Base-by-base conservation (phyloP, 30 jellyfish, hydroid and myxozoan genomes). In the Chrysaora quinquecirrha region DNA sequence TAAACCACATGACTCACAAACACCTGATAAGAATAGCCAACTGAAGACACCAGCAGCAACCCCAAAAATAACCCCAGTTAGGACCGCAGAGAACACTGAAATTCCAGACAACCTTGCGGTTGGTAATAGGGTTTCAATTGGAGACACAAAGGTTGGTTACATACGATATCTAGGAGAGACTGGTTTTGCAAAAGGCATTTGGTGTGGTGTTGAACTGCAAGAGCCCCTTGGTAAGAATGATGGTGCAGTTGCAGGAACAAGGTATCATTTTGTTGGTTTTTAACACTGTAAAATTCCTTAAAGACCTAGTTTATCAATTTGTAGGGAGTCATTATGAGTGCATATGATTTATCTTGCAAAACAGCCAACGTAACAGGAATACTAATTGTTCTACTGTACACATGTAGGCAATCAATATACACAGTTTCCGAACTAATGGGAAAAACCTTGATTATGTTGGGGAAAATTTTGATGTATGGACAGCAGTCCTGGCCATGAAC, bases 241-340 rank as follows among this genome's bases (percentile, higher is more conserved):
- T 65, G 99, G 99, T 12, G 99, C 99, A 33, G 99, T 94, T 16
- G 99, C 99, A 1, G 99, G 99, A n/a, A 94, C 99, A 30, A 82
- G 99, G 99, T 94, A 70, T 1, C n/a, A n/a, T n/a, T 33, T 78
- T 60, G n/a, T n/a, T n/a, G n/a, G n/a, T n/a, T n/a, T n/a, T n/a
- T n/a, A n/a, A n/a, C n/a, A n/a, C n/a, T n/a, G n/a, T n/a, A n/a
- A n/a, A n/a, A n/a, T n/a, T n/a, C n/a, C n/a, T n/a, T n/a, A n/a
- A n/a, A n/a, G n/a, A n/a, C n/a, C n/a, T n/a, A n/a, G n/a, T n/a
- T n/a, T n/a, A n/a, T n/a, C n/a, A n/a, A n/a, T n/a, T n/a, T n/a
- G n/a, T n/a, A n/a, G n/a, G n/a, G n/a, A n/a, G n/a, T n/a, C n/a
- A n/a, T n/a, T n/a, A n/a, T n/a, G n/a, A n/a, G n/a, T n/a, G n/a